These are phyloP conservation scores for Ormyrus rosae DNA, from an alignment of 2,888 invertebrate genomes.

Conservation along the genomic window DNA sequence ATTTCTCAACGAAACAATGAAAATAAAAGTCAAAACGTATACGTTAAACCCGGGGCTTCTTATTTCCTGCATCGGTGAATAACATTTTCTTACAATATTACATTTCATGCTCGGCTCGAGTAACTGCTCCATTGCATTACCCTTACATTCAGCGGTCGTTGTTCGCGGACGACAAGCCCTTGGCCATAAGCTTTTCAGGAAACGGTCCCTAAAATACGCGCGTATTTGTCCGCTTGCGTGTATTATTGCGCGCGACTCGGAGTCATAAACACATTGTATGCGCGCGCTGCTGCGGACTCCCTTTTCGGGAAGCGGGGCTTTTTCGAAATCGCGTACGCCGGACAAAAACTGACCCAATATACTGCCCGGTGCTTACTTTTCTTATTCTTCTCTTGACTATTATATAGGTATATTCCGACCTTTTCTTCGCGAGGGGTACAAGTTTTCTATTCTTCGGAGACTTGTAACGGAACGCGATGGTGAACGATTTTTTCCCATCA, in stretches of 20 bases:
- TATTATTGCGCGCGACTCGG: conserved; percentile 36
- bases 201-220: conserved; percentile 29
- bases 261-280: conserved; percentile 33
- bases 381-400: neutral
- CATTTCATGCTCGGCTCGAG: neutral
- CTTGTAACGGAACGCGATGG: neutral
- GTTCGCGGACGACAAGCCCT: neutral
- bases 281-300: neutral
- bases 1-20: no score
- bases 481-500: conserved; percentile 18
- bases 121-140: conserved; percentile 8
- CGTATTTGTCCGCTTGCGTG: neutral
- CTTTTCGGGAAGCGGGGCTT: conserved; percentile 17
- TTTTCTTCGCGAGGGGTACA: conserved; percentile 6
- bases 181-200: conserved; percentile 22
- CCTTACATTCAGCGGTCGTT: neutral
- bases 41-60: no score
- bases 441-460: neutral
- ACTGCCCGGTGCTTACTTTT: neutral
- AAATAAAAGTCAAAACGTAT: no score
- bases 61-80: neutral
- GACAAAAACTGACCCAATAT: conserved; percentile 9
- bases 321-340: conserved; percentile 15
- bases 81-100: conserved; percentile 19
- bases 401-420: neutral